Evolutionary conservation across 64 coral and sea anemone species (phyloP).

Genomic region (Trachythela sp.): DNA sequence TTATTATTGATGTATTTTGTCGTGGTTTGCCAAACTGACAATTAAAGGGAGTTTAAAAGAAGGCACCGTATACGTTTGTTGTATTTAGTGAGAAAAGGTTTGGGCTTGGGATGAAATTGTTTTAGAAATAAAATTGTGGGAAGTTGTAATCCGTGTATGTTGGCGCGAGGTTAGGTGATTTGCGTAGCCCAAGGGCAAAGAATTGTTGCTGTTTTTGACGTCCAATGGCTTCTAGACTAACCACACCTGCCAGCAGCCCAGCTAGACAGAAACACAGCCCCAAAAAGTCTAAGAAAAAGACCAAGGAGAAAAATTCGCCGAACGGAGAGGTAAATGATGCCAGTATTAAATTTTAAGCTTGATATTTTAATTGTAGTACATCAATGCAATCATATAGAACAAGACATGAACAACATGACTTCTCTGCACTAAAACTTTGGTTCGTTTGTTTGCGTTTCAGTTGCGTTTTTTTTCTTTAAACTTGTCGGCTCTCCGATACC

Average conservation of each 20-base stretch:
- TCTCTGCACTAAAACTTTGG: no score
- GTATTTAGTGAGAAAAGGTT: not conserved
- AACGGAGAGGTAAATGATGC: not conserved
- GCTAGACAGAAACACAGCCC: not conserved
- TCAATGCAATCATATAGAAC: no score
- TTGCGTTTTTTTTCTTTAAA: no score
- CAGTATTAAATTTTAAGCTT: no score
- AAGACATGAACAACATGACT: no score
- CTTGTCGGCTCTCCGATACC: no score
- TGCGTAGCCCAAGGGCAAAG: not conserved
- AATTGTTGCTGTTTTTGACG: not conserved
- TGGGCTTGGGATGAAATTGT: not conserved
- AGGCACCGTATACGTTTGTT: not conserved
- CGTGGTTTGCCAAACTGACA: not conserved
- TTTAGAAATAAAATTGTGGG: no score
- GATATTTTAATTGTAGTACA: no score
- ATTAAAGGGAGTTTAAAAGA: not conserved
- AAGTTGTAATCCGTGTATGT: no score
- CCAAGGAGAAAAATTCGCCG: not conserved
- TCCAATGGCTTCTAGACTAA: not conserved
- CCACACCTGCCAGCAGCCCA: not conserved
- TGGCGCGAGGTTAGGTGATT: no score
- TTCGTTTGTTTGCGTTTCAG: no score
- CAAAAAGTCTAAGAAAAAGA: not conserved
- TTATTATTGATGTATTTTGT: conserved; percentile 1